These are phyloP conservation scores for Spilosoma lubricipeda DNA, from an alignment of 2,888 invertebrate species.

Conservation along the genomic window DNA sequence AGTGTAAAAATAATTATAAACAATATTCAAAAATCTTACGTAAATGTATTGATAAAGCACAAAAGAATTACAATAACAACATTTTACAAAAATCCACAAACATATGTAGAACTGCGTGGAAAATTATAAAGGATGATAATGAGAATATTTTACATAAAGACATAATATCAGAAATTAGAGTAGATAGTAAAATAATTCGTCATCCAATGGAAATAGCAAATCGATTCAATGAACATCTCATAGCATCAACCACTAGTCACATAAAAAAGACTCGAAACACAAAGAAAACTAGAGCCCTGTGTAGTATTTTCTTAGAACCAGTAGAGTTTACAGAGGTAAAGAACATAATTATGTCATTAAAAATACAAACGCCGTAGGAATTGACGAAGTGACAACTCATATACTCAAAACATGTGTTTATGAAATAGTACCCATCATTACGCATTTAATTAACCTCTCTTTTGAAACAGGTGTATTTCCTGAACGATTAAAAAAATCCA, in stretches of 20 bases:
- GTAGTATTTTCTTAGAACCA: slow-evolving; percentile 1
- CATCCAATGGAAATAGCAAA: slow-evolving; percentile 1
- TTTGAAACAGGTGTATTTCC: not conserved
- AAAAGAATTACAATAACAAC: no score
- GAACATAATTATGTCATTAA: not conserved
- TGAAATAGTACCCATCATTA: not conserved
- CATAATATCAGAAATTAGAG: not conserved
- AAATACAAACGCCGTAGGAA: slow-evolving; percentile 1
- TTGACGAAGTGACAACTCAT: not conserved
- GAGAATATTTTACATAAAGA: not conserved
- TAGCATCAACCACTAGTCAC: not conserved
- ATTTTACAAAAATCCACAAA: not conserved
- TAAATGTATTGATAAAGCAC: slow-evolving; percentile 1
- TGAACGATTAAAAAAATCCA: not conserved
- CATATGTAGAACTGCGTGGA: not conserved
- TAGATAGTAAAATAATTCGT: not conserved
- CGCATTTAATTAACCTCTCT: slow-evolving; percentile 4
- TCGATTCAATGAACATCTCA: not conserved
- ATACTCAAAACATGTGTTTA: slow-evolving; percentile 1
- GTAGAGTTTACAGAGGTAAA: not conserved
- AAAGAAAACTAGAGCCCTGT: not conserved
- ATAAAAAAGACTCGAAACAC: not conserved
- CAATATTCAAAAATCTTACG: slow-evolving; percentile 10
- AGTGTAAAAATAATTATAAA: not conserved
- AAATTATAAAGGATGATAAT: not conserved